These are phyloP conservation scores for Leucania comma DNA, from an alignment of 2,888 invertebrate genomes.

Conservation along the genomic window DNA sequence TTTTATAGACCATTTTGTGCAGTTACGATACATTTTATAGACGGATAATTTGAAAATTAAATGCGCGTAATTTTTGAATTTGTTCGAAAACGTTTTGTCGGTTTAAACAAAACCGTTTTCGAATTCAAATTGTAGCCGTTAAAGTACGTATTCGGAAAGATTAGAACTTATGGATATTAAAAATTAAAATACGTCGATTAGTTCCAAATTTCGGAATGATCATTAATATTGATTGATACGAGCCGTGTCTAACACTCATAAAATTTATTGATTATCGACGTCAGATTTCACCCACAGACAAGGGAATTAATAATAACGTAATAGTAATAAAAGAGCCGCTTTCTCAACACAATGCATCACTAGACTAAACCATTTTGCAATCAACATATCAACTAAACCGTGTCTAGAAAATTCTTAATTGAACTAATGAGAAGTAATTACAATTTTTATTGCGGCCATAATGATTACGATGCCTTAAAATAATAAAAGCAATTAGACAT, in stretches of 20 bases:
- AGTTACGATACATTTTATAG: conserved; percentile 60
- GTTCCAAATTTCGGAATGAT: conserved; percentile 87
- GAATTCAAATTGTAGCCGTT: conserved; percentile 73
- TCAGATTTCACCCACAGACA: conserved; percentile 81
- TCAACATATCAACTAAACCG: conserved; percentile 88
- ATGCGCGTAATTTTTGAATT: conserved; percentile 67
- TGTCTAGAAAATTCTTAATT: conserved; percentile 91
- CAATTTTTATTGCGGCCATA: conserved; percentile 90
- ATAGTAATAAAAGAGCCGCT: conserved; percentile 81
- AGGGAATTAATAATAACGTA: conserved; percentile 80
- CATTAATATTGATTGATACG: conserved; percentile 88
- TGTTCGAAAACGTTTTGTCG: conserved; percentile 70
- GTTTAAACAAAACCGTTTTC: conserved; percentile 70
- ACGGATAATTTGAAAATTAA: conserved; percentile 60
- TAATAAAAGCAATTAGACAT: conserved; percentile 91
- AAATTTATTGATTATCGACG: conserved; percentile 83
- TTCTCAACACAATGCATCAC: conserved; percentile 84
- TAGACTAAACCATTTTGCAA: conserved; percentile 81
- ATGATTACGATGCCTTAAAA: conserved; percentile 91
- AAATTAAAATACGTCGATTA: conserved; percentile 85
- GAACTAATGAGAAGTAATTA: conserved; percentile 91
- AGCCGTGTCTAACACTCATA: conserved; percentile 87
- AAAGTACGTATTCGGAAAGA: conserved; percentile 74
- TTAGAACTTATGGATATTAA: conserved; percentile 84
- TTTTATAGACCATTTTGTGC: conserved; percentile 49